Conservation (phyloP, 1,140 invertebrate genomes). For the Calephelis nemesis region DNA sequence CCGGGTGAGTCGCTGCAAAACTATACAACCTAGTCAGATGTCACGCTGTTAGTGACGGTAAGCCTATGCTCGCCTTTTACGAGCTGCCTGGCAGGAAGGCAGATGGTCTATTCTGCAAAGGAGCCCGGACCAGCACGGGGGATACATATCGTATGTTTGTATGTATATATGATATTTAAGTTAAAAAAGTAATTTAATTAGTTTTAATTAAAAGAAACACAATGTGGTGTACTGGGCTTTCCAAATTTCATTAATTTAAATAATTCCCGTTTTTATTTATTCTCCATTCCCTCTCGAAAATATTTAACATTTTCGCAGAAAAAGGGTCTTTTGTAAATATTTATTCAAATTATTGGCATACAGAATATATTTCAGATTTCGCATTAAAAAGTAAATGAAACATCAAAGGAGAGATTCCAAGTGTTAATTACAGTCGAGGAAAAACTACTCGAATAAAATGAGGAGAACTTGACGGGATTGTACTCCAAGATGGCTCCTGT, state of each 20-base stretch:
- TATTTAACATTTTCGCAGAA: conserved; percentile 3
- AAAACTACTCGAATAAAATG: conserved; percentile 9
- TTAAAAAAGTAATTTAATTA: too few relatives aligned
- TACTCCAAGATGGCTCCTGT: not conserved
- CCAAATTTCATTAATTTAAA: not conserved
- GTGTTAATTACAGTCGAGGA: conserved; percentile 10
- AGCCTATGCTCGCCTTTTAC: too few relatives aligned
- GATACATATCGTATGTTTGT: too few relatives aligned
- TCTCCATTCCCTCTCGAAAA: not conserved
- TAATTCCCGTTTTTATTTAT: not conserved
- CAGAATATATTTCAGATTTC: conserved; percentile 9
- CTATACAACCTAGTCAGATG: too few relatives aligned
- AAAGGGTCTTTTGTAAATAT: conserved; percentile 7
- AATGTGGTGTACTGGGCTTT: too few relatives aligned
- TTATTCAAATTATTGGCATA: conserved; percentile 10
- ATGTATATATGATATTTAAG: too few relatives aligned
- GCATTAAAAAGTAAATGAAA: conserved; percentile 7
- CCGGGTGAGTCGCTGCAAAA: too few relatives aligned
- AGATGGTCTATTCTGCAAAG: too few relatives aligned
- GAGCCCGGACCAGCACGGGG: too few relatives aligned
- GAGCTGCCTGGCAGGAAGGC: too few relatives aligned
- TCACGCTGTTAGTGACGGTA: too few relatives aligned
- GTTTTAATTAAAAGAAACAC: too few relatives aligned
- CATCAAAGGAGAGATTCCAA: not conserved
- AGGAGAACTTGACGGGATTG: conserved; percentile 1